A percentile compares a stretch with the other conserved stretches of the same genome.
Conservation (phyloP, 2,113 vertebrate genomes). For the Egretta garzetta region DNA sequence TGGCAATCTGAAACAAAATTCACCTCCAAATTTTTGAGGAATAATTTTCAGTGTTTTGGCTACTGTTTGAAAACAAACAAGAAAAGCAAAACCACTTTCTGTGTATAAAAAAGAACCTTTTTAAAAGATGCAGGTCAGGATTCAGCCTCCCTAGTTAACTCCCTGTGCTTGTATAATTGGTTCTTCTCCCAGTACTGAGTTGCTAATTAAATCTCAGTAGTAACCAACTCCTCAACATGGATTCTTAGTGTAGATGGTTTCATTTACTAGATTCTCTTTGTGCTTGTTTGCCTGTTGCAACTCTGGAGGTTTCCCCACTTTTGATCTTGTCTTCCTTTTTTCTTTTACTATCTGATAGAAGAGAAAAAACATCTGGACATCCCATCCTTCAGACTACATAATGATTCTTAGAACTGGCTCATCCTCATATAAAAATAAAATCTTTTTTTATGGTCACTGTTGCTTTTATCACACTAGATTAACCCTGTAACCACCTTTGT, state of each 20-base stretch:
- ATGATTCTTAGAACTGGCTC: neutral
- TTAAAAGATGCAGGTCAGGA: neutral
- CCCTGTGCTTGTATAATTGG: neutral
- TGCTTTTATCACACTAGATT: neutral
- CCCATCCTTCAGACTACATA: neutral
- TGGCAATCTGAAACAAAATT: neutral
- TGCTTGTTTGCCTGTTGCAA: neutral
- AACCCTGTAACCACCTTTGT: neutral
- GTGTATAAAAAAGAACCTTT: neutral
- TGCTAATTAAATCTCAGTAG: conserved; percentile 35
- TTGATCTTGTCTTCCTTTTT: neutral
- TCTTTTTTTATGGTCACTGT: neutral
- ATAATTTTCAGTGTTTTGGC: neutral
- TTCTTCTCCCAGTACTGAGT: neutral
- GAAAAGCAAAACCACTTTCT: neutral
- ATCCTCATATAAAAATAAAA: neutral
- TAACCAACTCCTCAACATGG: neutral
- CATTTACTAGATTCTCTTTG: neutral
- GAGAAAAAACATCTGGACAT: neutral
- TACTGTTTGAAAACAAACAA: neutral
- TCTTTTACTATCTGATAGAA: neutral
- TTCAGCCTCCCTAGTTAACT: neutral
- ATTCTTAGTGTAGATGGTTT: neutral
- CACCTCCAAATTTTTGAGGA: neutral
- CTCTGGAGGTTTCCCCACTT: neutral